Percentiles rank a stretch among this genome's conserved stretches.
phyloP scores from a whole-genome alignment of 1,140 invertebrate species.

The Grapholita molesta region DNA sequence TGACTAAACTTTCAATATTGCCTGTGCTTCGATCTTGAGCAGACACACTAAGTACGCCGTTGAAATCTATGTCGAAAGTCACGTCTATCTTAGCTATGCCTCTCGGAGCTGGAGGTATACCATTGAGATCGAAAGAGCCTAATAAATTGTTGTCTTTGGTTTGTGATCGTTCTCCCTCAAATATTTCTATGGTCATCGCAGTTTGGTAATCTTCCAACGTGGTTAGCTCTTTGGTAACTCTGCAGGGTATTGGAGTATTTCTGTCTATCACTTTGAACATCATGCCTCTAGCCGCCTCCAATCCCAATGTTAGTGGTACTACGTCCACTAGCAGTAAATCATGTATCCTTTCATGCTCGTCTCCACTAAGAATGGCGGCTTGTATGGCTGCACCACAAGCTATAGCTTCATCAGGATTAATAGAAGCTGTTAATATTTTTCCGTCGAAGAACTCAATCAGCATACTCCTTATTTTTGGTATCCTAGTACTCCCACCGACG shows the following conservation, averaged over 20 bases:
- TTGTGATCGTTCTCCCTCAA: slow-evolving; percentile 54
- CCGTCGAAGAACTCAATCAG: slow-evolving; percentile 67
- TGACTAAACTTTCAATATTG: slow-evolving; percentile 66
- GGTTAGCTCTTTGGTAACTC: slow-evolving; percentile 50
- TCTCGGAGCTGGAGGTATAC: slow-evolving; percentile 54
- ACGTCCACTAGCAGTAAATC: slow-evolving; percentile 78
- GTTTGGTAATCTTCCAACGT: slow-evolving; percentile 58
- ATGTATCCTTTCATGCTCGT: slow-evolving; percentile 70
- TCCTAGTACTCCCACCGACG: slow-evolving; percentile 85
- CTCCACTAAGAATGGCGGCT: slow-evolving; percentile 70
- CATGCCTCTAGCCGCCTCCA: slow-evolving; percentile 79
- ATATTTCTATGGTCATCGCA: slow-evolving; percentile 57
- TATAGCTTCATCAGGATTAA: slow-evolving; percentile 77
- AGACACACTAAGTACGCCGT: slow-evolving; percentile 76
- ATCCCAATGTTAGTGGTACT: slow-evolving; percentile 78
- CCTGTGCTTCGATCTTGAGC: slow-evolving; percentile 71
- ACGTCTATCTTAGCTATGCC: slow-evolving; percentile 54
- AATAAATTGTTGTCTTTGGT: slow-evolving; percentile 58
- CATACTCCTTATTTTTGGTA: slow-evolving; percentile 76
- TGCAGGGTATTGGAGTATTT: slow-evolving; percentile 84
- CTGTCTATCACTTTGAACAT: slow-evolving; percentile 82
- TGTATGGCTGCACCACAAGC: slow-evolving; percentile 76
- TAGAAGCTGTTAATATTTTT: slow-evolving; percentile 62
- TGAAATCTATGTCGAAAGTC: slow-evolving; percentile 51
- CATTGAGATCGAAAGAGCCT: slow-evolving; percentile 48